These are phyloP conservation scores for Hanleya hanleyi DNA, from an alignment of 2,888 invertebrate species.

Conservation along the genomic window DNA sequence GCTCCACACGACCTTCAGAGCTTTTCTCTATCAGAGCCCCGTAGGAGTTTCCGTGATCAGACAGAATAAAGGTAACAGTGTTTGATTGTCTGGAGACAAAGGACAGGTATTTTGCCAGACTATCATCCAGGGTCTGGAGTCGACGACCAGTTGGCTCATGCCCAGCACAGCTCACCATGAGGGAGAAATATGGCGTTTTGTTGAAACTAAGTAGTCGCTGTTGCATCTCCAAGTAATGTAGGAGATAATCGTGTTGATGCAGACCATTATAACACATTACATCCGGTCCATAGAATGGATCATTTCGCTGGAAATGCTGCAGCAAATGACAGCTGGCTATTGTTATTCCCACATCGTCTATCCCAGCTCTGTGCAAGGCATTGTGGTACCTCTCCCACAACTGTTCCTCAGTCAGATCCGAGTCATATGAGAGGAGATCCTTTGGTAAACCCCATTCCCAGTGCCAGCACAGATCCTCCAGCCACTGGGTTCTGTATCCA, in stretches of 20 bases:
- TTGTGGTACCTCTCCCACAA: constrained; percentile 43
- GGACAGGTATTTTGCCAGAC: constrained; percentile 44
- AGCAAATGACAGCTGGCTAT: constrained; percentile 54
- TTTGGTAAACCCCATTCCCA: constrained; percentile 65
- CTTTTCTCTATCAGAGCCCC: constrained; percentile 48
- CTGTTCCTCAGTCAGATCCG: constrained; percentile 27
- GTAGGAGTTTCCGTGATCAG: constrained; percentile 65
- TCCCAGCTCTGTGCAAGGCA: constrained; percentile 40
- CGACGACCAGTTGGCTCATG: constrained; percentile 57
- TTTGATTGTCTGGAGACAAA: constrained; percentile 33
- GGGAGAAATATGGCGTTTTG: constrained; percentile 44
- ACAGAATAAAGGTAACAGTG: constrained; percentile 55
- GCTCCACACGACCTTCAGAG: constrained; percentile 51
- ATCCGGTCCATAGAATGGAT: constrained; percentile 57
- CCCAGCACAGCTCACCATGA: constrained; percentile 50
- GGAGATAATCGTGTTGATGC: constrained; percentile 54
- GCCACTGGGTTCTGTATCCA: constrained; percentile 54
- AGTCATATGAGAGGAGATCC: constrained; percentile 52
- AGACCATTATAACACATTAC: constrained; percentile 56
- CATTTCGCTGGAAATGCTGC: constrained; percentile 39
- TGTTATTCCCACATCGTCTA: constrained; percentile 50
- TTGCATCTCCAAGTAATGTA: constrained; percentile 50
- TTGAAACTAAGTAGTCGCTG: constrained; percentile 30
- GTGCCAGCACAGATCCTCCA: constrained; percentile 59
- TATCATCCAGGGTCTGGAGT: constrained; percentile 50